Conservation (phyloP, 1,140 invertebrate genomes). For the Polypedilum vanderplanki region DNA sequence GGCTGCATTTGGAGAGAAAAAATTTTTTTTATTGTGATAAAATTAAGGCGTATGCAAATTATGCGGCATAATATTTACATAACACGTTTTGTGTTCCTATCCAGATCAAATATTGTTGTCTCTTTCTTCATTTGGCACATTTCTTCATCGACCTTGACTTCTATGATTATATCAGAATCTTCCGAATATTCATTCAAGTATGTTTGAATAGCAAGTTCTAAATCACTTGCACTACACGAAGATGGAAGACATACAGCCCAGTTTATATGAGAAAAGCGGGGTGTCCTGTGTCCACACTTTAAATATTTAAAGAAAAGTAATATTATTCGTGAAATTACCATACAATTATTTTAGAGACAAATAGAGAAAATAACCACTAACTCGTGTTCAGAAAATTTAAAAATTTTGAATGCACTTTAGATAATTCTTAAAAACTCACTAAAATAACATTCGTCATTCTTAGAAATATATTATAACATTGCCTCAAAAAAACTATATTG, state of each 20-base stretch:
- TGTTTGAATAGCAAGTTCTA: constrained; percentile 46
- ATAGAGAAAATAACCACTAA: no score
- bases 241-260: constrained; percentile 57
- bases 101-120: constrained; percentile 34
- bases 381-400: no score
- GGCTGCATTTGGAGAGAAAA: constrained; percentile 33
- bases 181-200: constrained; percentile 31
- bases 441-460: no score
- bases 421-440: no score
- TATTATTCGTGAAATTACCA: constrained; percentile 20
- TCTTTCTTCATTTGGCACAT: constrained; percentile 49
- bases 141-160: constrained; percentile 48
- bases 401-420: no score
- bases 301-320: constrained; percentile 34
- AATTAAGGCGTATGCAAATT: not conserved
- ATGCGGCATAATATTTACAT: constrained; percentile 41
- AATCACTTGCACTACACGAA: constrained; percentile 50
- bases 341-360: no score
- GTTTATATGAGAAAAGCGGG: constrained; percentile 52
- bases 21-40: not conserved
- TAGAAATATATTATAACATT: no score
- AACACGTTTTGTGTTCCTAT: constrained; percentile 45
- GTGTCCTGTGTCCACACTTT: constrained; percentile 57
- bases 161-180: constrained; percentile 46
- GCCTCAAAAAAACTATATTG: no score